Evolutionary conservation across 2,797 vertebrate genomes (phyloP), one percentile per base, ranked within the genome.

Genomic region (Typhlichthys subterraneus): DNA sequence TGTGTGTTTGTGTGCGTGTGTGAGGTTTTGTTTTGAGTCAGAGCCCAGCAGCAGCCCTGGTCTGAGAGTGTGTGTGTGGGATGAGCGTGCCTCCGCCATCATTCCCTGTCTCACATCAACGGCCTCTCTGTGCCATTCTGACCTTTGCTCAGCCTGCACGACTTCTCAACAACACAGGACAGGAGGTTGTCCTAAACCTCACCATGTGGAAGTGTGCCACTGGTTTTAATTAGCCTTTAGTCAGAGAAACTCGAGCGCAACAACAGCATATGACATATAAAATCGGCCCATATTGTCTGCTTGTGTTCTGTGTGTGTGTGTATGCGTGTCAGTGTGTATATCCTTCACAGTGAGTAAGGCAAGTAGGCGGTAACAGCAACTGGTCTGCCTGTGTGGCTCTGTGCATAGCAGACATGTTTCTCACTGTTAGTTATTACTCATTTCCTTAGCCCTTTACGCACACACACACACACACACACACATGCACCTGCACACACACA

Each of bases 381-480:
- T 91, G 91, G 92, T 90, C 91, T 92, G 89, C 85, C 78, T 91
- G 85, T 90, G 90, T 90, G 91, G 90, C 88, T 89, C 84, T 88
- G 92, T 90, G 89, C 8, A 6, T 87, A 92, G 91, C 92, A 93
- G 92, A 91, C 89, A 91, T 90, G 90, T 87, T 92, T 91, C 92
- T 90, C 90, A 90, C 84, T 92, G 89, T 88, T 90, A 86, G 91
- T 90, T 93, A 93, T 93, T 93, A 93, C 91, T 93, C 91, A 94
- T 91, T 93, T 93, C 92, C 92, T 93, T 81, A 92, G 90, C 83
- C 85, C 82, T 91, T 88, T 91, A 86, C 88, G 83, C 84, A 88
- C 80, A 83, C 83, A 85, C 45, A 53, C 67, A 57, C 69, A 65
- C 61, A 60, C 64, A 73, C 63, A 57, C 33, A 48, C 67, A 15